Percentiles rank a stretch among this genome's conserved stretches.
These are phyloP conservation scores for Drosophila mojavensis DNA, from an alignment of 1,140 invertebrate genomes.

Conservation along the genomic window DNA sequence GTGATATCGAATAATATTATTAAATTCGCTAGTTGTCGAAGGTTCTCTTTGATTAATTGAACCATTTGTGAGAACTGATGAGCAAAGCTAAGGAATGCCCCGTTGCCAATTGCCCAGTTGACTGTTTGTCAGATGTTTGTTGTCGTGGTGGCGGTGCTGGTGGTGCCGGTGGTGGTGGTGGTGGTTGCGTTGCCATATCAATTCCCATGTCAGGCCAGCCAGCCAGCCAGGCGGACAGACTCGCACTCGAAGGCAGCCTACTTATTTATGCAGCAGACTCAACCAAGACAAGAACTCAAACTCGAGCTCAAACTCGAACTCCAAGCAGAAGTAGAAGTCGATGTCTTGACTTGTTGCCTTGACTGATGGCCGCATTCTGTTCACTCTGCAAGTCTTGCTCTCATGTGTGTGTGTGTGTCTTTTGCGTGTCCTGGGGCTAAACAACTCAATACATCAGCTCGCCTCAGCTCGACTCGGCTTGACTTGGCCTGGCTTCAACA, in stretches of 20 bases:
- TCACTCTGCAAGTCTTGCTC: constrained; percentile 4
- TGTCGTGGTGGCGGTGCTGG: background rate
- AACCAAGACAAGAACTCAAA: background rate
- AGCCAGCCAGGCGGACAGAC: background rate
- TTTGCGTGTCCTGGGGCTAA: constrained; percentile 66
- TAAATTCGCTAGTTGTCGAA: constrained; percentile 72
- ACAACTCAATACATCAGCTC: constrained; percentile 76
- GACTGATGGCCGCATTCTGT: constrained; percentile 73
- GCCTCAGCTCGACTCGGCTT: too few relatives aligned
- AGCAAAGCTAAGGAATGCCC: constrained; percentile 54
- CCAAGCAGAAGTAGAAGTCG: background rate
- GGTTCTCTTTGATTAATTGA: constrained; percentile 72
- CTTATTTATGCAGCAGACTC: constrained; percentile 75
- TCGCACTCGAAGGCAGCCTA: constrained; percentile 54
- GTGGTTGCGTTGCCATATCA: constrained; percentile 74
- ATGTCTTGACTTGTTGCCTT: constrained; percentile 41
- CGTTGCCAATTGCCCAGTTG: constrained; percentile 54
- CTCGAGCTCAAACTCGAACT: constrained; percentile 3
- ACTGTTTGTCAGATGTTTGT: constrained; percentile 39
- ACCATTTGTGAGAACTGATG: constrained; percentile 75
- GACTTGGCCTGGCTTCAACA: constrained; percentile 41
- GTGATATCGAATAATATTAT: constrained; percentile 66
- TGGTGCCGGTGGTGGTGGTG: constrained; percentile 3
- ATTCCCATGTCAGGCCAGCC: constrained; percentile 72
- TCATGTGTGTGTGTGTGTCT: background rate